Percentiles rank a stretch among this genome's conserved stretches.
phyloP scores from a whole-genome alignment of 1,140 invertebrate species.

The Diuraphis noxia region DNA sequence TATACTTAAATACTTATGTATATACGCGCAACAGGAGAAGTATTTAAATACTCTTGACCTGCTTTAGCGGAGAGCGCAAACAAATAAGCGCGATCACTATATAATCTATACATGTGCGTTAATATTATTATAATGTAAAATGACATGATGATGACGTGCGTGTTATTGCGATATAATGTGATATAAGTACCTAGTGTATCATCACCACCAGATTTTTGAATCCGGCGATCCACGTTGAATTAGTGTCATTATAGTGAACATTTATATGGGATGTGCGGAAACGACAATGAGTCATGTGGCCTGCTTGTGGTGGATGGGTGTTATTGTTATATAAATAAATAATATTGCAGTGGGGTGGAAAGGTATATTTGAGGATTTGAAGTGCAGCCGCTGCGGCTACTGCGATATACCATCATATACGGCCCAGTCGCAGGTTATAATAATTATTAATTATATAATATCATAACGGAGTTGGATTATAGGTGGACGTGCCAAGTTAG shows the following conservation, averaged over 20 bases:
- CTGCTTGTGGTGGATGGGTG: background rate
- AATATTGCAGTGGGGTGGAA: background rate
- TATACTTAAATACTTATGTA: no score
- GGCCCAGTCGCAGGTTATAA: background rate
- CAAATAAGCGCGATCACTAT: background rate
- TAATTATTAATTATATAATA: no score
- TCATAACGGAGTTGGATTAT: background rate
- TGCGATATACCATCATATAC: background rate
- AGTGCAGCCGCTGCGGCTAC: background rate
- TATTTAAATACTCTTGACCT: conserved; percentile 38
- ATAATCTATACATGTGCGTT: background rate
- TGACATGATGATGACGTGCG: background rate
- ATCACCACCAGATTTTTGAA: background rate
- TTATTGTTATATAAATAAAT: no score
- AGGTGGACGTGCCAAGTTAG: background rate
- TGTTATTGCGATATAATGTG: background rate
- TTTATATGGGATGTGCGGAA: background rate
- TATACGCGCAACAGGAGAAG: background rate
- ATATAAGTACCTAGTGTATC: background rate
- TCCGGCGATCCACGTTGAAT: background rate
- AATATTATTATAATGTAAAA: no score
- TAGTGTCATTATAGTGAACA: no score
- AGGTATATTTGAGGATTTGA: background rate
- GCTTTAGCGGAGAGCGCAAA: background rate
- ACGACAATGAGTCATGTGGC: background rate